phyloP scores from a whole-genome alignment of 2,797 vertebrate species.

The Gephyroberyx darwinii region DNA sequence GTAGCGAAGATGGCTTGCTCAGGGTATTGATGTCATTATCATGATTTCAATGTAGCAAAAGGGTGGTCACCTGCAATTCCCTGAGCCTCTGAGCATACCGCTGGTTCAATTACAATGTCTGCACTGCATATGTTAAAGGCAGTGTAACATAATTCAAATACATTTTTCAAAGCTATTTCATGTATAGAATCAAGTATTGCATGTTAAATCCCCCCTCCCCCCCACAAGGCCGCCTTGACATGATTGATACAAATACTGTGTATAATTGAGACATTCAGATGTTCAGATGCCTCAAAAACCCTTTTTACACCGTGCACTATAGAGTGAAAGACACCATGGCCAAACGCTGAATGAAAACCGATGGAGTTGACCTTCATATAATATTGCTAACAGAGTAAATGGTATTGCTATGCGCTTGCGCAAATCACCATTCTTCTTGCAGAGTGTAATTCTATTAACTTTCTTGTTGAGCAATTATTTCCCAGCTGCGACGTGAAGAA shows the following conservation, averaged over 20 bases:
- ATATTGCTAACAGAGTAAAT: background rate
- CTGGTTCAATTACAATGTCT: slow-evolving; percentile 46
- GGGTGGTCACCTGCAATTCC: slow-evolving; percentile 57
- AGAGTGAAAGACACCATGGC: background rate
- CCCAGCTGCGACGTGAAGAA: too few relatives aligned
- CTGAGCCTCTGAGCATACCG: slow-evolving; percentile 25
- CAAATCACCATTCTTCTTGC: background rate
- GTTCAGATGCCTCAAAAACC: background rate
- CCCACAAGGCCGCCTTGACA: too few relatives aligned
- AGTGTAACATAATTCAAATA: background rate
- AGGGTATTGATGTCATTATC: slow-evolving; percentile 72
- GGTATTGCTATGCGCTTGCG: background rate
- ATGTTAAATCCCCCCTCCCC: too few relatives aligned
- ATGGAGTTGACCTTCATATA: background rate
- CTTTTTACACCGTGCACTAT: slow-evolving; percentile 7
- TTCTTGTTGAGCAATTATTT: slow-evolving; percentile 8
- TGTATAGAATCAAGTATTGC: background rate
- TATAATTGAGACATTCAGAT: too few relatives aligned
- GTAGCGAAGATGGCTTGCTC: slow-evolving; percentile 74
- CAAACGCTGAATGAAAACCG: slow-evolving; percentile 18
- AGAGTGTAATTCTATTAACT: background rate
- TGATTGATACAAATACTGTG: background rate
- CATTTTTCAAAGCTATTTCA: background rate
- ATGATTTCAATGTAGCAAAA: slow-evolving; percentile 61
- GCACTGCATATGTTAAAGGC: slow-evolving; percentile 57